These are phyloP conservation scores for Vulpes ferrilata DNA, from an alignment of 2,113 vertebrate genomes.

Conservation along the genomic window DNA sequence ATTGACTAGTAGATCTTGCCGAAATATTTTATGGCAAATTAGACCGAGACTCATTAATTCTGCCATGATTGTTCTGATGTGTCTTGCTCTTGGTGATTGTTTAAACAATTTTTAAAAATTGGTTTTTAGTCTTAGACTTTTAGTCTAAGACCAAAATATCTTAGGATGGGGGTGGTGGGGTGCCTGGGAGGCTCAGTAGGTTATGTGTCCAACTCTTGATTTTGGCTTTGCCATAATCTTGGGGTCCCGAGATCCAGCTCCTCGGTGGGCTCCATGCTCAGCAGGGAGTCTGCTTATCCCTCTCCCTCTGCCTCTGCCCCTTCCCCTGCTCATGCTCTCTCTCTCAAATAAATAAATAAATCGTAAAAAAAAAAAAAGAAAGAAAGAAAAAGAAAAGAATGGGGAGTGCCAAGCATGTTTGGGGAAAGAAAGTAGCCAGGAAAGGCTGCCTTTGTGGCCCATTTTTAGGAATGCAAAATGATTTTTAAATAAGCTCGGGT, in stretches of 20 bases:
- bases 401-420: not conserved
- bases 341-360: too few relatives aligned
- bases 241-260: too few relatives aligned
- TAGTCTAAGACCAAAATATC: not conserved
- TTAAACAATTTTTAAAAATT: not conserved
- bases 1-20: not conserved
- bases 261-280: too few relatives aligned
- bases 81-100: not conserved
- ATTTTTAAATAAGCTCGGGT: conserved; percentile 30
- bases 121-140: conserved; percentile 23
- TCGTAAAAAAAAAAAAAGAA: too few relatives aligned
- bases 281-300: too few relatives aligned
- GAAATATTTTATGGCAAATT: conserved; percentile 37
- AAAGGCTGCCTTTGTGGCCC: not conserved
- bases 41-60: conserved; percentile 9
- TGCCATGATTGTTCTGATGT: not conserved
- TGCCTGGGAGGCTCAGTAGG: too few relatives aligned
- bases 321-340: too few relatives aligned
- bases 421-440: not conserved
- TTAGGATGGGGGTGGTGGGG: not conserved
- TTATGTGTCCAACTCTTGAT: too few relatives aligned
- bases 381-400: not conserved
- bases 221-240: too few relatives aligned
- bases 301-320: too few relatives aligned
- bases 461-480: conserved; percentile 1